These are phyloP conservation scores for Melanotaenia pygmaea DNA, from an alignment of 2,797 vertebrate species.

Conservation along the genomic window DNA sequence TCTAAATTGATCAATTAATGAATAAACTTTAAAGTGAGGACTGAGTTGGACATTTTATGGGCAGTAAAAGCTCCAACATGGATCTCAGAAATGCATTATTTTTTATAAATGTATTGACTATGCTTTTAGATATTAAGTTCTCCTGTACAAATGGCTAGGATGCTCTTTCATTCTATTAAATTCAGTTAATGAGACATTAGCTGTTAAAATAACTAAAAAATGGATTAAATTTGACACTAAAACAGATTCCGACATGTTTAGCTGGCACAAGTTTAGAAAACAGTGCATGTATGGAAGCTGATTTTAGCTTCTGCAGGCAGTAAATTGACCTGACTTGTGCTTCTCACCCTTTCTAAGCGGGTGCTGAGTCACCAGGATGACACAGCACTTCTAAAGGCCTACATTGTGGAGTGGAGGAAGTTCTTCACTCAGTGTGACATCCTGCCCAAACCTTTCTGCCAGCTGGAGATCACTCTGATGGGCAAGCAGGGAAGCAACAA, in stretches of 20 bases:
- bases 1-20: no score
- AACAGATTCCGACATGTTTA: background rate
- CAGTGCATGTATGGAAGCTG: background rate
- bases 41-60: no score
- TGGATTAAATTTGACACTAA: no score
- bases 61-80: no score
- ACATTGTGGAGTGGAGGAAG: slow-evolving; percentile 98
- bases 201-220: no score
- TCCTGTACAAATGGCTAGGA: no score
- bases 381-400: slow-evolving; percentile 95
- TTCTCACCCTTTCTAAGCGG: slow-evolving; percentile 77
- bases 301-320: background rate
- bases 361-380: slow-evolving; percentile 98
- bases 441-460: slow-evolving; percentile 97
- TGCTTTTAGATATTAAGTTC: no score
- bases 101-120: no score
- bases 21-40: no score
- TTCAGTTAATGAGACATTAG: no score
- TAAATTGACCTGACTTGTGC: background rate
- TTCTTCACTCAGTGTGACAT: slow-evolving; percentile 99
- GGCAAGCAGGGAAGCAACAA: slow-evolving; percentile 94
- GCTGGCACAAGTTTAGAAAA: background rate
- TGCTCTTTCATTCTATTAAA: no score
- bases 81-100: no score
- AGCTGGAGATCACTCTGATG: slow-evolving; percentile 93